Conservation (phyloP, 2,797 vertebrate species). For the Delichon dasypus region DNA sequence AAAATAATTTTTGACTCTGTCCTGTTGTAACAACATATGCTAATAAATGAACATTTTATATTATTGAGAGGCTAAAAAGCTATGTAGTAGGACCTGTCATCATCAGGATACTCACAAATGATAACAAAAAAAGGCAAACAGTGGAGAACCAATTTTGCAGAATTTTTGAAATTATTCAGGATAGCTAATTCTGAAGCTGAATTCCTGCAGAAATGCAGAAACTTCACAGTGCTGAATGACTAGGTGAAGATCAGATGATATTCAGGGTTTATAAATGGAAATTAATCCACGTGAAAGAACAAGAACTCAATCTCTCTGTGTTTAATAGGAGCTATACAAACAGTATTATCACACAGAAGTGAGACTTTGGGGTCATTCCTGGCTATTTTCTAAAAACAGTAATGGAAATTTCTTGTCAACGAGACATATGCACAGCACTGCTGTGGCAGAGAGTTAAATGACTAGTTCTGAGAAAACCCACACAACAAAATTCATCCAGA, state of each 20-base stretch:
- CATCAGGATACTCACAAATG: neutral
- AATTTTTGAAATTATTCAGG: neutral
- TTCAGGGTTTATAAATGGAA: neutral
- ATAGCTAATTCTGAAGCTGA: neutral
- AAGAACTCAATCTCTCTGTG: neutral
- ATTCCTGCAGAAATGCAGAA: neutral
- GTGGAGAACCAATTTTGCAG: neutral
- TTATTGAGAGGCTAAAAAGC: neutral
- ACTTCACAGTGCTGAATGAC: neutral
- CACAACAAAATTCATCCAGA: neutral
- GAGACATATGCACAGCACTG: neutral
- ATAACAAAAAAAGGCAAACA: neutral
- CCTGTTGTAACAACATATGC: neutral
- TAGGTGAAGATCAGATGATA: neutral
- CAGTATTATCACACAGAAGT: neutral
- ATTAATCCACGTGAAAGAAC: neutral
- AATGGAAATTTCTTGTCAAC: constrained; percentile 6
- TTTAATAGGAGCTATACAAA: neutral
- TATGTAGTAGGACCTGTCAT: neutral
- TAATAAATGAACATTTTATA: neutral
- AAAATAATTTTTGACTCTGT: neutral
- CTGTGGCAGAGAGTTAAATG: neutral
- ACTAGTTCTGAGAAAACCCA: constrained; percentile 15
- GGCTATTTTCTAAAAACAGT: neutral
- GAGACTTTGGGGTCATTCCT: neutral